phyloP scores from a whole-genome alignment of 2,113 vertebrate species.

The Microcebus murinus region DNA sequence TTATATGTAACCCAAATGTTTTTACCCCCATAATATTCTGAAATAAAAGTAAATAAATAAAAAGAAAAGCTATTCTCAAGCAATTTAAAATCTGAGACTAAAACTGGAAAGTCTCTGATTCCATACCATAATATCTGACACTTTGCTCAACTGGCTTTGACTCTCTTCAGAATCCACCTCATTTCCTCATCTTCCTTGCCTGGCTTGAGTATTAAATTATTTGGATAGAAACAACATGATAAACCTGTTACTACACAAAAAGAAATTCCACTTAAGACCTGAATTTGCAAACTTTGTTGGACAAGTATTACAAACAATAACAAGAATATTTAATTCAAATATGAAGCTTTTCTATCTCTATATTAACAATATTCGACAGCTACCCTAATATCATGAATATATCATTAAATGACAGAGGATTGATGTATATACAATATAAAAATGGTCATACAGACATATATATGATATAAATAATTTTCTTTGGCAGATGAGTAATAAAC shows the following conservation, averaged over 20 bases:
- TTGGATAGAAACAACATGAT: neutral
- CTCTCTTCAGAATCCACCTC: neutral
- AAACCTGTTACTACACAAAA: neutral
- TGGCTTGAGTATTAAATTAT: neutral
- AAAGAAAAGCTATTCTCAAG: neutral
- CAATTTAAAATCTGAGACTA: neutral
- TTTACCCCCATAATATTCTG: too few relatives aligned
- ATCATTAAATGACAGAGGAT: neutral
- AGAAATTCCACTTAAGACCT: neutral
- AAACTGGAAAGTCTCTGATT: neutral
- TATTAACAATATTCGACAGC: neutral
- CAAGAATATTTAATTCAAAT: neutral
- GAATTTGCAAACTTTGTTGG: slow-evolving; percentile 28
- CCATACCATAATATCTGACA: neutral
- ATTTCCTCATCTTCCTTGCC: neutral
- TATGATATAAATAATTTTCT: neutral
- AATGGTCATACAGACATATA: neutral
- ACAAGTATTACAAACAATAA: neutral
- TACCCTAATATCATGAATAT: neutral
- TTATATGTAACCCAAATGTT: too few relatives aligned
- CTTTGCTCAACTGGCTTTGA: neutral
- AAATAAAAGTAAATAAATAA: neutral
- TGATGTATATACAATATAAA: neutral
- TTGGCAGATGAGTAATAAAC: neutral
- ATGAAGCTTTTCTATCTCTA: neutral